Evolutionary conservation across 2,797 vertebrate species (phyloP).

Genomic region (Ispidina lecontei): DNA sequence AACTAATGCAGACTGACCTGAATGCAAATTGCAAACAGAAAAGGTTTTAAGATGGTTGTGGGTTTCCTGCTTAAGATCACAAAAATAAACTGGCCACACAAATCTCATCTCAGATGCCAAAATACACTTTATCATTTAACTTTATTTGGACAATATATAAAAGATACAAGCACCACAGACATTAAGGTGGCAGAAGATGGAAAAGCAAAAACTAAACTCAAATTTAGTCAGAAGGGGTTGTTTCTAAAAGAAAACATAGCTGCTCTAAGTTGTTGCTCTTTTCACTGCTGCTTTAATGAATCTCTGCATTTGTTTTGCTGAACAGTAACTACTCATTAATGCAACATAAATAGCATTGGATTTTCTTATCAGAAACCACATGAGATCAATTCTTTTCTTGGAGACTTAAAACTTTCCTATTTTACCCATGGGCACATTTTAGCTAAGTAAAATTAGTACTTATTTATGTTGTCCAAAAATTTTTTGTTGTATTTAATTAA

Average conservation of each 20-base stretch:
- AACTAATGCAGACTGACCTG: background rate
- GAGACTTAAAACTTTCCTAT: background rate
- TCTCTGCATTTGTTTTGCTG: background rate
- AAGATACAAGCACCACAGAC: background rate
- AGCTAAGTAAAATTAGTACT: background rate
- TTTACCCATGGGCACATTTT: background rate
- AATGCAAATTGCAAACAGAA: background rate
- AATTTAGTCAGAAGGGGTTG: background rate
- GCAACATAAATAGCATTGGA: background rate
- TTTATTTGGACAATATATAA: background rate
- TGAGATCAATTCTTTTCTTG: background rate
- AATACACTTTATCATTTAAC: background rate
- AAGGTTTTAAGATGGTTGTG: background rate
- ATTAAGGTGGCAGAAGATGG: background rate
- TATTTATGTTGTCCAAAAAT: background rate
- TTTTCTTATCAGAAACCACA: background rate
- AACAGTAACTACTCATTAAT: background rate
- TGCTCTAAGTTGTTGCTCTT: background rate
- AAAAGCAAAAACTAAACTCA: fast-evolving
- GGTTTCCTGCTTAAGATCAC: background rate
- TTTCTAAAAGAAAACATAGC: background rate
- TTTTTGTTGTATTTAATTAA: background rate
- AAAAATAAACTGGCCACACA: background rate
- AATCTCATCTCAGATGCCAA: background rate
- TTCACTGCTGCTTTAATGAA: background rate